Evolutionary conservation across 35 echinoderm and acorn worm genomes (phyloP).

Genomic region (Apostichopus californicus): DNA sequence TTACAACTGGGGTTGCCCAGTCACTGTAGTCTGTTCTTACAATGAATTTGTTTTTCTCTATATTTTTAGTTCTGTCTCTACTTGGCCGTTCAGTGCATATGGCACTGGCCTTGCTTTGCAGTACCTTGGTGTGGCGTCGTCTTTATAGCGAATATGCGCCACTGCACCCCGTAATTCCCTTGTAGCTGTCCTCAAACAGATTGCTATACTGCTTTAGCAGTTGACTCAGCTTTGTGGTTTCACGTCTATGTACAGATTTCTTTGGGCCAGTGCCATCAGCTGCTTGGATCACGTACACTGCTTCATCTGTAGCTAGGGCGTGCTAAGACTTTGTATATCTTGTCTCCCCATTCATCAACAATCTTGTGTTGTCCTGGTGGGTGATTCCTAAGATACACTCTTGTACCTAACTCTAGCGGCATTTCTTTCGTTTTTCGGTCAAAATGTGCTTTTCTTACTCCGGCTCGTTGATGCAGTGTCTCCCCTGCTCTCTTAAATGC

Average conservation of each 20-base stretch:
- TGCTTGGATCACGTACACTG: not conserved
- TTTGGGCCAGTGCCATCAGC: not conserved
- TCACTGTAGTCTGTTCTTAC: slow-evolving; percentile 60
- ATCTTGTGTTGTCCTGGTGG: slow-evolving; percentile 28
- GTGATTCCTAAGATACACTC: slow-evolving; percentile 21
- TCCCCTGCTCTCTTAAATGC: slow-evolving; percentile 18
- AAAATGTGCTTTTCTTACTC: not conserved
- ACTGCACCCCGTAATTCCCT: slow-evolving; percentile 47
- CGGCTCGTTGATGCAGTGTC: not conserved
- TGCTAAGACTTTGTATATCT: not conserved
- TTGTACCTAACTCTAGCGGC: slow-evolving; percentile 8
- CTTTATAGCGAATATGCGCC: slow-evolving; percentile 52
- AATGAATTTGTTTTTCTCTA: slow-evolving; percentile 45
- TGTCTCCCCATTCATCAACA: slow-evolving; percentile 24
- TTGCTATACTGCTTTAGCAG: slow-evolving; percentile 39
- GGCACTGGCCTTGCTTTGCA: slow-evolving; percentile 69
- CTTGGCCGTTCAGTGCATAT: slow-evolving; percentile 46
- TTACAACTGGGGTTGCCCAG: slow-evolving; percentile 79
- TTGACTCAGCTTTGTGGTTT: not conserved
- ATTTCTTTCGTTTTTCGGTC: not conserved
- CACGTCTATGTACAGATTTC: not conserved
- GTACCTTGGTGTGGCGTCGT: slow-evolving; percentile 50
- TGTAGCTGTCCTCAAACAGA: slow-evolving; percentile 64
- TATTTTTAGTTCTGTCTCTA: slow-evolving; percentile 43
- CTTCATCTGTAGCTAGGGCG: not conserved